These are phyloP conservation scores for Melanotus villosus DNA, from an alignment of 2,888 invertebrate species.

Conservation along the genomic window DNA sequence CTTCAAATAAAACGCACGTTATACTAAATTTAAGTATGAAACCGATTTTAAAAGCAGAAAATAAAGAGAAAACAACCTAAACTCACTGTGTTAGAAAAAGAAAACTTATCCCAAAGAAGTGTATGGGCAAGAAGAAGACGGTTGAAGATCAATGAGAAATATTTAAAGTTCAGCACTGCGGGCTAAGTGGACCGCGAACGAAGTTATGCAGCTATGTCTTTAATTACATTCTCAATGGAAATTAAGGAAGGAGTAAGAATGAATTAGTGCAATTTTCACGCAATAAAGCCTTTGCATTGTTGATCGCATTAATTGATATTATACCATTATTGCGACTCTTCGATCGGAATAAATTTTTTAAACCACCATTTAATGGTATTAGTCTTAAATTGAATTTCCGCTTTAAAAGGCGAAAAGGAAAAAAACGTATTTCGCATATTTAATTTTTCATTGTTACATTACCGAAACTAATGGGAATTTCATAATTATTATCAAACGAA, in stretches of 20 bases:
- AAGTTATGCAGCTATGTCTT: conserved; percentile 41
- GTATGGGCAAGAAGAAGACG: not conserved
- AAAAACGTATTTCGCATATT: not conserved
- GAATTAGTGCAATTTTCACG: conserved; percentile 35
- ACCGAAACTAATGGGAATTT: no score
- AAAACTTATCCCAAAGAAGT: not conserved
- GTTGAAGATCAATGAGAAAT: conserved; percentile 30
- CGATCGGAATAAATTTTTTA: conserved; percentile 22
- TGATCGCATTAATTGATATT: conserved; percentile 29
- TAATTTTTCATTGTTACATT: no score
- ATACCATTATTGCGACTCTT: conserved; percentile 18
- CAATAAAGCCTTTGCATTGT: conserved; percentile 32
- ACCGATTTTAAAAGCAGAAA: no score
- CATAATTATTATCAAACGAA: no score
- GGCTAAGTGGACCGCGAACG: conserved; percentile 36
- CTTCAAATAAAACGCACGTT: no score
- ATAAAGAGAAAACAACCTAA: no score
- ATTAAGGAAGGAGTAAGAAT: conserved; percentile 33
- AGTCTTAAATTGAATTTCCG: not conserved
- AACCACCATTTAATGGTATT: not conserved
- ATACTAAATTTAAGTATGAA: no score
- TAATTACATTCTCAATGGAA: conserved; percentile 41
- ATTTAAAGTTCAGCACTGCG: conserved; percentile 38
- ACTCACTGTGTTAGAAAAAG: not conserved
- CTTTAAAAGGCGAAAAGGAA: not conserved